Evolutionary conservation across 1,140 invertebrate genomes (phyloP).

Genomic region (Drosophila suzukii): DNA sequence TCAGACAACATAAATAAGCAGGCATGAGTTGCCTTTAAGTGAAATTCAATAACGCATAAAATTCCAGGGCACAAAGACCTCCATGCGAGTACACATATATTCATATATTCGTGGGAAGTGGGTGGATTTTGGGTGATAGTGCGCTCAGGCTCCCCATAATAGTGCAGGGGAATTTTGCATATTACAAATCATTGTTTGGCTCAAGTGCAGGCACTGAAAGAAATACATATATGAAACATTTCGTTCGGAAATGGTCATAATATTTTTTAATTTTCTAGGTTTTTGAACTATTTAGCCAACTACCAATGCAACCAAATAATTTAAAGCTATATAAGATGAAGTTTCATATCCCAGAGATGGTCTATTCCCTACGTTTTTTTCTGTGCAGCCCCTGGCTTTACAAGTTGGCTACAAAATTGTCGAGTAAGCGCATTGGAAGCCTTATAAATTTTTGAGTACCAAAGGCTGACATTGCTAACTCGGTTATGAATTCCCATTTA

Average conservation of each 20-base stretch:
- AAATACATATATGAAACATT: background rate
- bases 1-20: slow-evolving; percentile 38
- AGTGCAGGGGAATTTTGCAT: slow-evolving; percentile 45
- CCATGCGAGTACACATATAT: background rate
- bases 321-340: too few relatives aligned
- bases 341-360: too few relatives aligned
- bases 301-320: too few relatives aligned
- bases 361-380: background rate
- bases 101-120: background rate
- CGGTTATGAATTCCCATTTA: slow-evolving; percentile 41
- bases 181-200: slow-evolving; percentile 54
- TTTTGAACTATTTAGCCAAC: background rate
- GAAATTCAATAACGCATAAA: slow-evolving; percentile 82
- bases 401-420: slow-evolving; percentile 9
- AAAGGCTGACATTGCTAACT: slow-evolving; percentile 8
- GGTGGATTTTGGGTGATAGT: slow-evolving; percentile 20
- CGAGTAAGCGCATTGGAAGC: slow-evolving; percentile 27
- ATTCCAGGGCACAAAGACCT: slow-evolving; percentile 58
- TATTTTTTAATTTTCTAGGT: background rate
- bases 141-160: background rate
- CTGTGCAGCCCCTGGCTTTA: background rate
- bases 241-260: too few relatives aligned
- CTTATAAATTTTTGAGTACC: slow-evolving; percentile 21
- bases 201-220: slow-evolving; percentile 8
- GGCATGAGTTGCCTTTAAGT: slow-evolving; percentile 71